A percentile compares a stretch with the other conserved stretches of the same genome.
phyloP scores from a whole-genome alignment of 2,888 invertebrate species.

The Lypha dubia region DNA sequence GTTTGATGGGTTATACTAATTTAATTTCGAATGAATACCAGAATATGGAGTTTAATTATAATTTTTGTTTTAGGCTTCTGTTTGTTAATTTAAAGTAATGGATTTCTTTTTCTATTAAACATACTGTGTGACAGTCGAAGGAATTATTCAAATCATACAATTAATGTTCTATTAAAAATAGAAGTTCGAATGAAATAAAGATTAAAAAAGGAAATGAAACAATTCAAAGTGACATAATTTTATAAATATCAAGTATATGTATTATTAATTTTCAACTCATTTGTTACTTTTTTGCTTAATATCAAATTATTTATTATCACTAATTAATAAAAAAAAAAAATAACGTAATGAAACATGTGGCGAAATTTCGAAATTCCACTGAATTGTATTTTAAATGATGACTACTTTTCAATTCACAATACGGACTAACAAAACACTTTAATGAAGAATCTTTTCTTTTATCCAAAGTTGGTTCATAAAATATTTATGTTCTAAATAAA shows the following conservation, averaged over 20 bases:
- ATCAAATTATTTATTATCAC: not conserved
- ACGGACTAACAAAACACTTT: not conserved
- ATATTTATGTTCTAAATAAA: not conserved
- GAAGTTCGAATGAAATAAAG: no score
- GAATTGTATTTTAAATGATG: not conserved
- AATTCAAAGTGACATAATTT: slow-evolving; percentile 14
- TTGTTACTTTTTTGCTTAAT: not conserved
- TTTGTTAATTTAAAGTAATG: no score
- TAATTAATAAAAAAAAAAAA: not conserved
- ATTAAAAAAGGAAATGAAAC: no score
- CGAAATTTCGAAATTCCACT: not conserved
- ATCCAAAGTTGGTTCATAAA: not conserved
- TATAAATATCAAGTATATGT: not conserved
- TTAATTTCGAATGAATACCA: no score
- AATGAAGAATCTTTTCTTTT: not conserved
- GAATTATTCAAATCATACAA: not conserved
- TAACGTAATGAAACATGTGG: not conserved
- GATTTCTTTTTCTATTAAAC: no score
- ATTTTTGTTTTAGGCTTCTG: no score
- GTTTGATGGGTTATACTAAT: no score
- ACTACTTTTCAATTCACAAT: not conserved
- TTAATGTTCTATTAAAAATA: not conserved
- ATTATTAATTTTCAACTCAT: not conserved
- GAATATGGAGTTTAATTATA: no score
- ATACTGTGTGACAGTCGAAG: no score